Evolutionary conservation across 37 sponge, comb jelly and placozoan species (phyloP).

Genomic region (Theonella swinhoei): DNA sequence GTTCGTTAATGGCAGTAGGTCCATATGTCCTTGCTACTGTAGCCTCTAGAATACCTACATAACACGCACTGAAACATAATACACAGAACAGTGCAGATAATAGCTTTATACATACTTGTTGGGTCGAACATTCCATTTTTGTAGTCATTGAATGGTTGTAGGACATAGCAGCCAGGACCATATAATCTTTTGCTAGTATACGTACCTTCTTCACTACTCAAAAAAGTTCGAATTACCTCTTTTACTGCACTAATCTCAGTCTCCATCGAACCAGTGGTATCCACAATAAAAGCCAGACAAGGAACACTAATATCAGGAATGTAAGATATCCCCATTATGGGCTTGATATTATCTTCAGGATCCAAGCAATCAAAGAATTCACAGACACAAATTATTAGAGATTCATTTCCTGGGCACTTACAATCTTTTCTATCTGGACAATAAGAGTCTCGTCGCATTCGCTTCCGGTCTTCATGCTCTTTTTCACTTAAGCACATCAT

Average conservation of each 20-base stretch:
- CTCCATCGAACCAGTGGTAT: slow-evolving; percentile 43
- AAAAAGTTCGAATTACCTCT: not conserved
- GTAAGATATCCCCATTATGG: slow-evolving; percentile 30
- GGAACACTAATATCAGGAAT: not conserved
- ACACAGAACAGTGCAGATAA: not conserved
- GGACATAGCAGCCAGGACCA: slow-evolving; percentile 28
- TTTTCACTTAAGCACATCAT: slow-evolving; percentile 13
- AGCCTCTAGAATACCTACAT: not conserved
- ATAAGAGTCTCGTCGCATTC: not conserved
- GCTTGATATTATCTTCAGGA: slow-evolving; percentile 20
- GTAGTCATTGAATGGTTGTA: slow-evolving; percentile 51
- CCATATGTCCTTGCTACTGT: slow-evolving; percentile 23
- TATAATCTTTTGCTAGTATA: too few species aligned
- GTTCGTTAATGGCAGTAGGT: not conserved
- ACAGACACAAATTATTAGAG: slow-evolving; percentile 11
- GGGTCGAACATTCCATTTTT: not conserved
- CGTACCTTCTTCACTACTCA: slow-evolving; percentile 22
- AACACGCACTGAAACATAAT: too few species aligned
- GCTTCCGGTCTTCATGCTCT: not conserved
- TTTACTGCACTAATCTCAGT: slow-evolving; percentile 16
- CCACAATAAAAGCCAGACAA: slow-evolving; percentile 39
- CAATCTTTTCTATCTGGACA: not conserved
- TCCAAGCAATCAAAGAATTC: slow-evolving; percentile 31
- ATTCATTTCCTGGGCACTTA: slow-evolving; percentile 1
- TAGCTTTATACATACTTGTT: not conserved